Evolutionary conservation across 2,888 invertebrate species (phyloP), one percentile per base, ranked within the genome.

Genomic region (Actias luna): DNA sequence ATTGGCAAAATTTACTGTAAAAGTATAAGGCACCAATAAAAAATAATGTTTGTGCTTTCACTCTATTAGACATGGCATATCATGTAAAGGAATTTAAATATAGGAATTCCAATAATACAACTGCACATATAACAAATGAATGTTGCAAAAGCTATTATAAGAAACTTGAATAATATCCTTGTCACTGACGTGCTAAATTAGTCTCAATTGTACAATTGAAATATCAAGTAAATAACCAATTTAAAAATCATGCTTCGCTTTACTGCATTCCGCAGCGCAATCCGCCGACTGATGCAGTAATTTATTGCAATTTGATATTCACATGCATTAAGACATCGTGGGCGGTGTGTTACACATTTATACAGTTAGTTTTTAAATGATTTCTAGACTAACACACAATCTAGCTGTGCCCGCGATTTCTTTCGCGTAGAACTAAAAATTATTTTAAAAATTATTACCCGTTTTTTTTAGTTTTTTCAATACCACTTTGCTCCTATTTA

Each of bases 151-250:
- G 22, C 22, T 50, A 22, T 39, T 39, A 39, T 50, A 22, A 50
- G 46, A 3, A 46, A 22, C 22, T 22, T 22, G 22, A 50, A 25
- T 25, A 62, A 62, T 25, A 22, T 62, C 58, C 58, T 39, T 35
- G 42, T 57, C 31, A 27, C 22, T n/a, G 57, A 22, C 57, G 61
- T 29, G 22, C 27, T 57, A 39, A 57, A 61, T 57, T 57, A 55
- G 35, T 63, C 65, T 59, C 69, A 78, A 72, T 78, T 78, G 70
- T 66, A 65, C 66, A 78, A 74, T 73, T 76, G 72, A 62, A 67
- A 62, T 65, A 63, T 65, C 69, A 69, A 76, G 79, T 82, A 78
- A 77, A 79, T 78, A 25, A 76, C 75, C 76, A 79, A 80, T 76
- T 63, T 68, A 67, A 65, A 65, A 71, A 61, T 58, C 55, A 55